These are phyloP conservation scores for Hephaestus fuliginosus DNA, from an alignment of 2,797 vertebrate genomes.

Conservation along the genomic window DNA sequence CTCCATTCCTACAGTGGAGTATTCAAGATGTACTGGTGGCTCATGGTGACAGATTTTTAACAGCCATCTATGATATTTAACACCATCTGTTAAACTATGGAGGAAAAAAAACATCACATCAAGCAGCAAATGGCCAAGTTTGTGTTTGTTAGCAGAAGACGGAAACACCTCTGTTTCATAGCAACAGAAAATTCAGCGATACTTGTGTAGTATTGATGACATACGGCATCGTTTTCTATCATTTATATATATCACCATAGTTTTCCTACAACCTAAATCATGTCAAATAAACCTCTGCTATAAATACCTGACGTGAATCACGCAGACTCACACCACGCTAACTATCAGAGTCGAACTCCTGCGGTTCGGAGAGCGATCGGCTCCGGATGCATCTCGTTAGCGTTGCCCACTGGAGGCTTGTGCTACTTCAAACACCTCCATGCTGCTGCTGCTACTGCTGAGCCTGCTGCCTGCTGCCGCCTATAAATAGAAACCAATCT, in stretches of 20 bases:
- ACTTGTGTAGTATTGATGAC: neutral
- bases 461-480: slow-evolving; percentile 46
- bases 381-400: slow-evolving; percentile 68
- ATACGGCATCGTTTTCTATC: neutral
- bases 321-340: slow-evolving; percentile 17
- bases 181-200: slow-evolving; percentile 2
- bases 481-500: slow-evolving; percentile 78
- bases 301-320: slow-evolving; percentile 54
- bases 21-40: neutral
- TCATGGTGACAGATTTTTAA: no score
- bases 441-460: slow-evolving; percentile 46
- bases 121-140: neutral
- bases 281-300: neutral
- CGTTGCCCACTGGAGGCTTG: slow-evolving; percentile 68
- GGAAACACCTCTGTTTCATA: neutral
- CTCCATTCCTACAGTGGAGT: neutral
- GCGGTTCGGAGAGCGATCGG: slow-evolving; percentile 35
- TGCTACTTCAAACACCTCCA: slow-evolving; percentile 73
- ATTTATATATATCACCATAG: neutral
- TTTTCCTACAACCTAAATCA: neutral
- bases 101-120: neutral
- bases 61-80: neutral
- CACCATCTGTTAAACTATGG: neutral
- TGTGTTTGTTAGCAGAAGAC: neutral
- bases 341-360: slow-evolving; percentile 41